Evolutionary conservation across 2,797 vertebrate species (phyloP), one percentile per base, ranked within the genome.

Genomic region (Syngnathus rostellatus): DNA sequence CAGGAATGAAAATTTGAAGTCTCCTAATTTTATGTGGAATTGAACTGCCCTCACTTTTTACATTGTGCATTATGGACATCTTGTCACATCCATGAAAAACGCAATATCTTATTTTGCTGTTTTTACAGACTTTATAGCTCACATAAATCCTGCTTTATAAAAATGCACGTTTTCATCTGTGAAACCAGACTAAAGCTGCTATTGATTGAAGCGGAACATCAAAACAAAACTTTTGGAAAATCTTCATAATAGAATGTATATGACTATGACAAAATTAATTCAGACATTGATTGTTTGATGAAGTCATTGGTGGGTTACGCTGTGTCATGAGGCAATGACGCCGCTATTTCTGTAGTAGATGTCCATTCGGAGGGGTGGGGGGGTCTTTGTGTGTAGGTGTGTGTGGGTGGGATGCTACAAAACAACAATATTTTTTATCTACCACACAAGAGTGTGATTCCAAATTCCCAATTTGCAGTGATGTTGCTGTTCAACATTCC

Each of bases 1-100:
- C 77, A 80, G 79, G 86, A 90, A 90, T 90, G 87, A 87, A 85
- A 90, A 88, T 88, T 82, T 78, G 70, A 82, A 75, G 78, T 62
- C 74, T 72, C 64, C 65, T 74, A 84, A 88, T 89, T 89, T 86
- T 81, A 83, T 65, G 66, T 81, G 81, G 67, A 78, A 85, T 88
- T 88, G 84, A 85, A 74, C 79, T 59, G 66, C 68, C 63, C 19
- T 60, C 19, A 7, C 39, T 21, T 21, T 62, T 14, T 21, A 62
- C 55, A 17, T 31, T 71, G 68, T 63, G 69, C 69, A 68, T 81
- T 68, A 78, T 68, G 72, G 66, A 68, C 75, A 68, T 67, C 60
- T 69, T 38, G 41, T 80, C 73, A 77, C 72, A 77, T 78, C 77
- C 17, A 40, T 48, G 23, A 53, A 50, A 64, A 63, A 46, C 4